Evolutionary conservation across 2,113 vertebrate species (phyloP), one percentile per base, ranked within the genome.

Genomic region (Halichoeres trimaculatus): DNA sequence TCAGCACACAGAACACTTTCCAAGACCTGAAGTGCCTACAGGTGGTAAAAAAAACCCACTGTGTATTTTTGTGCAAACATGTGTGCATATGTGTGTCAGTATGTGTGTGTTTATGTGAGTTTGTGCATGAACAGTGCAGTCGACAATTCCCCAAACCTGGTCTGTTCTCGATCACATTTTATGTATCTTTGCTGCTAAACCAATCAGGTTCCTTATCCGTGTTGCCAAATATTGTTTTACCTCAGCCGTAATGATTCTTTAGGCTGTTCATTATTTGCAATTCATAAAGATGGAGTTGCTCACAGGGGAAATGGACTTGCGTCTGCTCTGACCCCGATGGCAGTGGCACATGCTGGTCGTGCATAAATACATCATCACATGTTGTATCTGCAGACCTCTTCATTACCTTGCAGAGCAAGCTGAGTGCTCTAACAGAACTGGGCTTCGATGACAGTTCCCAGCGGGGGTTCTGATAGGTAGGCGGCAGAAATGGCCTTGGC

Each of bases 371-470:
- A 85, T 93, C 85, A 85, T 91, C 88, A 79, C 79, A 74, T 84
- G 81, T 73, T 83, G 26, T 89, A 91, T 86, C 90, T 87, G 87
- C 80, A 76, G 83, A 86, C 69, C 50, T 83, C 81, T 76, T 83
- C 52, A 70, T 82, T 76, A 82, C 82, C 53, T 20, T 10, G 80
- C 56, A 12, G 52, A 72, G 70, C 47, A 55, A 66, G 75, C 76
- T 89, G 89, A 94, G 81, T 19, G 69, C 76, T 92, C 78, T 80
- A 93, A 61, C 93, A 94, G 93, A 93, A 91, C 24, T 54, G 43
- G 68, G 54, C 73, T 84, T 84, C 68, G 75, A 79, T 86, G 87
- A 89, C 86, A 85, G 83, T 69, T 83, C 79, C 84, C 85, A 74
- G 66, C 72, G 81, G 88, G 87, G 76, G 73, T 80, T 84, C 70